phyloP scores from a whole-genome alignment of 2,888 invertebrate genomes.

The Chymomyza amoena region DNA sequence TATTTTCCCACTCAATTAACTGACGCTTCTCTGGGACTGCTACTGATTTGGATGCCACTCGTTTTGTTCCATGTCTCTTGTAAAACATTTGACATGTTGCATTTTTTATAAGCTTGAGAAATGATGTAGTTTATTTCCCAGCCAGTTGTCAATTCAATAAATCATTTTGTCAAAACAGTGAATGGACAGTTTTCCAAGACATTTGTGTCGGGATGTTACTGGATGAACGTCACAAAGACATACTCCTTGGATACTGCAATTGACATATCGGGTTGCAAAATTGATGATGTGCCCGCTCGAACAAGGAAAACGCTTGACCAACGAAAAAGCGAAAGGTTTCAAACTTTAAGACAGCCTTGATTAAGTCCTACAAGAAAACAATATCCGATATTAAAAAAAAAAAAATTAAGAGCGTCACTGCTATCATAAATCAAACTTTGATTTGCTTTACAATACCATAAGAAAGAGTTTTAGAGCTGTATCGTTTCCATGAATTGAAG shows the following conservation, averaged over 20 bases:
- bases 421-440: too few species aligned
- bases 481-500: too few species aligned
- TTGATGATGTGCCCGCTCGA: slow-evolving; percentile 42
- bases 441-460: too few species aligned
- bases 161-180: slow-evolving; percentile 41
- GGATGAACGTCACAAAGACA: not conserved
- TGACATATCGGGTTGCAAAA: slow-evolving; percentile 58
- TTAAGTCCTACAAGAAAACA: too few species aligned
- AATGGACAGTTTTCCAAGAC: slow-evolving; percentile 39
- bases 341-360: too few species aligned
- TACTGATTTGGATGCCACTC: not conserved
- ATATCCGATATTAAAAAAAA: too few species aligned
- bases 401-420: too few species aligned
- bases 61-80: too few species aligned
- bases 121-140: not conserved
- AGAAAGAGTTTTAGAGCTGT: too few species aligned
- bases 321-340: too few species aligned
- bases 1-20: slow-evolving; percentile 33
- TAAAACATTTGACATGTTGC: too few species aligned
- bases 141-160: slow-evolving; percentile 45
- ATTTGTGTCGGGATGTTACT: not conserved
- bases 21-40: not conserved
- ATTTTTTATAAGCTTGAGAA: not conserved
- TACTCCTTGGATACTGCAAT: slow-evolving; percentile 55
- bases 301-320: too few species aligned